Conservation (phyloP, 1,140 invertebrate species). For the Zaprionus lachaisei region DNA sequence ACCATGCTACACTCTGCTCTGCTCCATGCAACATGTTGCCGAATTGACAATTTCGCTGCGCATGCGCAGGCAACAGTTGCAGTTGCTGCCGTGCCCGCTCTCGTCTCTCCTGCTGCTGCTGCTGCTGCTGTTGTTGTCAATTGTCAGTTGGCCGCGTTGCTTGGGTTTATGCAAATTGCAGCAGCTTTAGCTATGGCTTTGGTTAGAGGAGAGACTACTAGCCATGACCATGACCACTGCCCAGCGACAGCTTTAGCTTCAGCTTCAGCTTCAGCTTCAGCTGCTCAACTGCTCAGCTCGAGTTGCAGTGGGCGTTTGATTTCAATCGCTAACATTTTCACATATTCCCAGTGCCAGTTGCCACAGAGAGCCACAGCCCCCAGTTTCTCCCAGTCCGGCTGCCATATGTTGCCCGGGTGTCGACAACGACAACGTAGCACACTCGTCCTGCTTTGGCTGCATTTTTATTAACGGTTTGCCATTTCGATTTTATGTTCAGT, state of each 20-base stretch:
- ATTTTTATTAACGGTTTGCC: constrained; percentile 73
- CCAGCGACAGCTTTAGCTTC: constrained; percentile 1
- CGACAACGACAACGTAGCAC: constrained; percentile 28
- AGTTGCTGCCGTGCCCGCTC: constrained; percentile 34
- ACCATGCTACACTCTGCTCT: constrained; percentile 57
- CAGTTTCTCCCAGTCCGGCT: neutral
- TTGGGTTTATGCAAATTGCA: constrained; percentile 77
- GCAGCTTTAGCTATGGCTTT: constrained; percentile 13
- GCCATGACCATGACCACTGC: constrained; percentile 55
- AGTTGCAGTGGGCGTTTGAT: constrained; percentile 81
- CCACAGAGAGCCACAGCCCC: neutral
- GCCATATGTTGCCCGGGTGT: constrained; percentile 67
- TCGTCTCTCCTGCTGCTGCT: constrained; percentile 29
- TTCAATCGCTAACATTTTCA: constrained; percentile 80
- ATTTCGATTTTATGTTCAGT: constrained; percentile 80
- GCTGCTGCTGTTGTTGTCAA: constrained; percentile 64
- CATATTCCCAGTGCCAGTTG: constrained; percentile 48
- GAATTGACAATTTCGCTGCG: constrained; percentile 78
- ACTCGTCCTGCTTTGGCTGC: constrained; percentile 14
- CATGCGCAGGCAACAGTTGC: constrained; percentile 56
- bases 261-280: neutral
- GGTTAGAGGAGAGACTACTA: constrained; percentile 2
- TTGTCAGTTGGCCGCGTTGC: constrained; percentile 61
- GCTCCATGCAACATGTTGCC: constrained; percentile 70
- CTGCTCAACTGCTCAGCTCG: constrained; percentile 12